A percentile compares a stretch with the other conserved stretches of the same genome.
phyloP scores from a whole-genome alignment of 2,797 vertebrate species.

The Galago senegalensis region DNA sequence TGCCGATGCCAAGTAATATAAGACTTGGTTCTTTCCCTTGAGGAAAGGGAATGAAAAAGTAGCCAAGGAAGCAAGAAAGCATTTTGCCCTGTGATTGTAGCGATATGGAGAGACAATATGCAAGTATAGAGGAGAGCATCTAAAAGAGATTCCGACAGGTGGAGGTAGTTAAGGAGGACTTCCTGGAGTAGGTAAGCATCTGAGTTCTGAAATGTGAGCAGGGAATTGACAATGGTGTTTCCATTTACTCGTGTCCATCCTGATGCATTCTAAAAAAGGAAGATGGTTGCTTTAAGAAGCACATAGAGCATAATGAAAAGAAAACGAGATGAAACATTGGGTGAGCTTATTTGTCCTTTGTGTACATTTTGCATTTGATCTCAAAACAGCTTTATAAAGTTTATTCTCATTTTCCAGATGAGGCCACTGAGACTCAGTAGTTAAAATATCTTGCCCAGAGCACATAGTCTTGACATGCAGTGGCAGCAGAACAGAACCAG shows the following conservation, averaged over 20 bases:
- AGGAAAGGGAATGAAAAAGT: background rate
- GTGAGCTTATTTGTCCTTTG: constrained; percentile 11
- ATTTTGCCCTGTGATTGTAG: background rate
- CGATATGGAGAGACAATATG: background rate
- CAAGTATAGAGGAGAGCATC: background rate
- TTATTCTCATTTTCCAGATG: constrained; percentile 13
- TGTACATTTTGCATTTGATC: background rate
- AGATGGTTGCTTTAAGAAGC: background rate
- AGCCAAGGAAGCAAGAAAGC: background rate
- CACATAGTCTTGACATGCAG: background rate
- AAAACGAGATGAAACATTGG: constrained; percentile 38
- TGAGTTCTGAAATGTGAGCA: background rate
- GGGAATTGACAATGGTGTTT: background rate
- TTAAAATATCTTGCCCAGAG: background rate
- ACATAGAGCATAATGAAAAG: constrained; percentile 11
- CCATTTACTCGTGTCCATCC: background rate
- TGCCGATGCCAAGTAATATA: constrained; percentile 14
- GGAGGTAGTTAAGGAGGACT: background rate
- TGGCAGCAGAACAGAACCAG: background rate
- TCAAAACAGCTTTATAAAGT: background rate
- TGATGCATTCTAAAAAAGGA: constrained; percentile 20
- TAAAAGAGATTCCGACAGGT: background rate
- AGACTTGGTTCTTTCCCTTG: background rate
- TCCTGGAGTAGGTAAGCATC: background rate
- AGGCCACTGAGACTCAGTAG: background rate